A percentile compares a stretch with the other conserved stretches of the same genome.
These are phyloP conservation scores for Lasioglossum albipes DNA, from an alignment of 1,140 invertebrate genomes.

Conservation along the genomic window DNA sequence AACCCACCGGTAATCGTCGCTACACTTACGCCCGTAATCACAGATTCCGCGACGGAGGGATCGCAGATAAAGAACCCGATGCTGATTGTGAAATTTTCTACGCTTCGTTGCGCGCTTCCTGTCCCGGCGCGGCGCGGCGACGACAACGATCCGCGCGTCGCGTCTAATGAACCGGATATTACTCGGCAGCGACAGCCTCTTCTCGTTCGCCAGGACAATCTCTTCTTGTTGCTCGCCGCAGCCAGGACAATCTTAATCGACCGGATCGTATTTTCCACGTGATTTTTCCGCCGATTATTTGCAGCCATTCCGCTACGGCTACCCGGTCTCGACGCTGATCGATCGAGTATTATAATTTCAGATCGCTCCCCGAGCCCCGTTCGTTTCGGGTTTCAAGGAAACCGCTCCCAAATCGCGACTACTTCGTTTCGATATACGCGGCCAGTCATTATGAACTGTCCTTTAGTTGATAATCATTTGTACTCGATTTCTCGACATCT, in stretches of 20 bases:
- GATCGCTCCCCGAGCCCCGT: background rate
- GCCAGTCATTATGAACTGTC: too few relatives aligned
- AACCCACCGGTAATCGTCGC: constrained; percentile 11
- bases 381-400: background rate
- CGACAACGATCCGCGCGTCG: background rate
- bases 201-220: background rate
- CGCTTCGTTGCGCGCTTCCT: constrained; percentile 34
- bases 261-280: background rate
- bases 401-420: background rate
- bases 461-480: too few relatives aligned
- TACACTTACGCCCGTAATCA: constrained; percentile 25
- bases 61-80: constrained; percentile 29
- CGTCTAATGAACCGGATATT: constrained; percentile 32
- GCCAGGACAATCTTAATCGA: constrained; percentile 4
- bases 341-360: background rate
- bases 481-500: too few relatives aligned
- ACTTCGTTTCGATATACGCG: background rate
- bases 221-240: constrained; percentile 1
- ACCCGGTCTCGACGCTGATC: background rate
- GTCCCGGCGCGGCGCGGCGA: background rate
- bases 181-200: background rate
- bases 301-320: background rate
- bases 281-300: background rate
- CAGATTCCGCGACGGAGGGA: constrained; percentile 18
- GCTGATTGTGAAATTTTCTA: constrained; percentile 41